Evolutionary conservation across 2,888 invertebrate species (phyloP).

Genomic region (Drosophila leonis): DNA sequence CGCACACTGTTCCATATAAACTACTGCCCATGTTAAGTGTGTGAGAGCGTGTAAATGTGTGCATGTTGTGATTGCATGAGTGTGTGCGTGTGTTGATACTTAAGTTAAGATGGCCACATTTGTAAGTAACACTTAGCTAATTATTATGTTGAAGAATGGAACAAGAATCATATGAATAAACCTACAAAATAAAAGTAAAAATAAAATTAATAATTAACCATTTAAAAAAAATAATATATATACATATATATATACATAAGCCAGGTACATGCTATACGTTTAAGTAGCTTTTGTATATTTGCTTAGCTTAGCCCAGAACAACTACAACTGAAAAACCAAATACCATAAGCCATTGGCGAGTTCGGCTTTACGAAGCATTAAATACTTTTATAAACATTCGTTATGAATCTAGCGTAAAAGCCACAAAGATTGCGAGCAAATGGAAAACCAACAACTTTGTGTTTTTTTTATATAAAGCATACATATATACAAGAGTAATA

Average conservation of each 20-base stretch:
- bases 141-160: conserved; percentile 56
- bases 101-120: conserved; percentile 74
- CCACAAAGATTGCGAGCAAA: conserved; percentile 28
- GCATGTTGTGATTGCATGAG: conserved; percentile 14
- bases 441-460: conserved; percentile 47
- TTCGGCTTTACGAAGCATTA: conserved; percentile 52
- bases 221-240: conserved; percentile 45
- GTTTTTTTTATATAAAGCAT: conserved; percentile 55
- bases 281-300: conserved; percentile 81
- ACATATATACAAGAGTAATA: conserved; percentile 26
- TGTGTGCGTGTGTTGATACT: conserved; percentile 21
- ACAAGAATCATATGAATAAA: conserved; percentile 58
- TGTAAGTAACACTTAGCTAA: conserved; percentile 74
- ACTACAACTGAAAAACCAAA: conserved; percentile 26
- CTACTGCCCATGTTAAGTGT: conserved; percentile 70
- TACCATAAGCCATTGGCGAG: conserved; percentile 34
- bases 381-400: conserved; percentile 69
- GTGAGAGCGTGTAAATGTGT: conserved; percentile 10
- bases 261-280: conserved; percentile 64
- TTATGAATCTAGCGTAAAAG: conserved; percentile 43
- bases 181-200: conserved; percentile 31
- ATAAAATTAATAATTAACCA: conserved; percentile 42
- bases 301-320: conserved; percentile 69
- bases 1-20: conserved; percentile 74
- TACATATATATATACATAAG: conserved; percentile 32